Percentiles rank a stretch among this genome's conserved stretches.
These are phyloP conservation scores for Malthinus flaveolus DNA, from an alignment of 2,888 invertebrate genomes.

Conservation along the genomic window DNA sequence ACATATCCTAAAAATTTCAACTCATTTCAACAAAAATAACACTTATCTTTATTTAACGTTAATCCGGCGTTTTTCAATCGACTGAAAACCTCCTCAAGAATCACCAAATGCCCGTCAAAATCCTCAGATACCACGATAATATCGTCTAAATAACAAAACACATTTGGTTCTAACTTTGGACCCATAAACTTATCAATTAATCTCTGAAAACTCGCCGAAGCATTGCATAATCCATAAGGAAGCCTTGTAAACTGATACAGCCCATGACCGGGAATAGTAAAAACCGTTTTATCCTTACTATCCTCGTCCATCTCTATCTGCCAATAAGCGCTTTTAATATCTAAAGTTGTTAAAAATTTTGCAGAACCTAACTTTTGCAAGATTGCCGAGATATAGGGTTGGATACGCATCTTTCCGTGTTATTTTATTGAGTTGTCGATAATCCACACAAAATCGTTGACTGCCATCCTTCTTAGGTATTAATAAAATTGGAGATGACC, in stretches of 20 bases:
- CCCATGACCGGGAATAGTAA: conserved; percentile 4
- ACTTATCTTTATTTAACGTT: not conserved
- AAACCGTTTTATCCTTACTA: not conserved
- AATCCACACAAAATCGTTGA: conserved; percentile 9
- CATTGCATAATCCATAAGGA: not conserved
- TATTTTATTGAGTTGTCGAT: not conserved
- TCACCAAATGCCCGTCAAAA: not conserved
- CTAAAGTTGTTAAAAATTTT: not conserved
- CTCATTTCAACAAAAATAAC: conserved; percentile 7
- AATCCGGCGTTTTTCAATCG: not conserved
- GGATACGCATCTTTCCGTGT: not conserved
- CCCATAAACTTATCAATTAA: not conserved
- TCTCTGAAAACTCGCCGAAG: not conserved
- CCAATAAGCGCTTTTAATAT: conserved; percentile 4
- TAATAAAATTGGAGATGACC: conserved; percentile 34
- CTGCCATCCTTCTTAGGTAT: conserved; percentile 32
- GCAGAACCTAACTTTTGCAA: not conserved
- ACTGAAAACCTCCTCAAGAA: not conserved
- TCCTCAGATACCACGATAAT: not conserved
- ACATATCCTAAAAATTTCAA: conserved; percentile 21
- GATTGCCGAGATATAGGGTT: not conserved
- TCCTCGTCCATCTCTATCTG: not conserved
- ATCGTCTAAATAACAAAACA: conserved; percentile 5
- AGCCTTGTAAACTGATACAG: not conserved
- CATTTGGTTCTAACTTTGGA: not conserved